Conservation (phyloP, 2,888 invertebrate species). For the Noctua janthe region DNA sequence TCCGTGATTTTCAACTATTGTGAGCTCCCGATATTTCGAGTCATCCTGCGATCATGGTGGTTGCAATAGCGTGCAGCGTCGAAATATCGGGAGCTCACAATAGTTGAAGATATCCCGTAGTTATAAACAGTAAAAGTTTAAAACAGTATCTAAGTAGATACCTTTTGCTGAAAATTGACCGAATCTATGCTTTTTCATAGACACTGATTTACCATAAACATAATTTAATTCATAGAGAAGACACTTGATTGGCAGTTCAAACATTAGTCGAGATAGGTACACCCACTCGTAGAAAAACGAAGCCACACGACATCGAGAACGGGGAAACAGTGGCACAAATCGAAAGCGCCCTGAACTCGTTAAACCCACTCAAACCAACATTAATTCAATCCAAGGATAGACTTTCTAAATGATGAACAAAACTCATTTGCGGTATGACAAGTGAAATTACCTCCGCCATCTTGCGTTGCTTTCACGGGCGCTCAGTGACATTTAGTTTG, state of each 20-base stretch:
- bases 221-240: background rate
- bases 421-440: slow-evolving; percentile 87
- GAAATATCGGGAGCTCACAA: too few relatives aligned
- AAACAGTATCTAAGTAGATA: too few relatives aligned
- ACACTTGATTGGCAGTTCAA: background rate
- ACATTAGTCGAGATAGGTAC: background rate
- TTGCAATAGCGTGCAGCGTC: too few relatives aligned
- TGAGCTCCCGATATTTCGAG: too few relatives aligned
- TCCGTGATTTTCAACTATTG: too few relatives aligned
- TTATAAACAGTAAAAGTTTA: too few relatives aligned
- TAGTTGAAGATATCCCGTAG: too few relatives aligned
- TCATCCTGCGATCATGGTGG: too few relatives aligned
- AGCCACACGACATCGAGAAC: background rate
- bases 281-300: slow-evolving; percentile 10
- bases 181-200: too few relatives aligned
- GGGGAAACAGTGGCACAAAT: slow-evolving; percentile 45
- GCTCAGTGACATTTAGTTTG: slow-evolving; percentile 77
- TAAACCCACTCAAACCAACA: slow-evolving; percentile 65
- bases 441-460: slow-evolving; percentile 80
- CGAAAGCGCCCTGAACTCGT: slow-evolving; percentile 63
- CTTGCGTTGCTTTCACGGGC: slow-evolving; percentile 78
- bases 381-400: slow-evolving; percentile 81
- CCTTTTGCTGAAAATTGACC: too few relatives aligned
- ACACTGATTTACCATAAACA: too few relatives aligned
- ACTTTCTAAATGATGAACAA: slow-evolving; percentile 88